Evolutionary conservation across 2,797 vertebrate genomes (phyloP).

Genomic region (Danio albolineatus): DNA sequence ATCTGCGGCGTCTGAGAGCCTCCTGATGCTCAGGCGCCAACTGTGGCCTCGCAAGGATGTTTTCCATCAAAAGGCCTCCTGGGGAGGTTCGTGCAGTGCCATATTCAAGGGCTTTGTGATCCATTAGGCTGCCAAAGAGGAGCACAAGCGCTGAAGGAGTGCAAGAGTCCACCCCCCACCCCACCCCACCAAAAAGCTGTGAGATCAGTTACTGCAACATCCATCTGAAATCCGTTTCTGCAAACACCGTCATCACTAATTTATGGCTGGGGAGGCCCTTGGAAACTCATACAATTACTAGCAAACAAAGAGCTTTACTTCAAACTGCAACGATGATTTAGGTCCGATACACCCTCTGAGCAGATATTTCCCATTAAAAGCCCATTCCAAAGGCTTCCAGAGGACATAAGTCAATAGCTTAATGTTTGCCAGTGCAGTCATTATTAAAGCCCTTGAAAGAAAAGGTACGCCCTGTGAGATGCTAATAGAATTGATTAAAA

Average conservation of each 20-base stretch:
- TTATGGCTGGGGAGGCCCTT: slow-evolving; percentile 53
- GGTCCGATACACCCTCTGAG: slow-evolving; percentile 25
- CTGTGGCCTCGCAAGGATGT: slow-evolving; percentile 46
- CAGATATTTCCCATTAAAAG: slow-evolving; percentile 50
- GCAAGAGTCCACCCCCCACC: slow-evolving; percentile 29
- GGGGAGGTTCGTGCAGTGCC: slow-evolving; percentile 42
- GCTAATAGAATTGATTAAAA: slow-evolving; percentile 47
- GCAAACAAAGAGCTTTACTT: slow-evolving; percentile 49
- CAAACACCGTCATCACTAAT: slow-evolving; percentile 61
- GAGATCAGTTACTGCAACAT: slow-evolving; percentile 59
- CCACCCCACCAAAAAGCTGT: slow-evolving; percentile 28
- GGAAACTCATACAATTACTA: slow-evolving; percentile 53
- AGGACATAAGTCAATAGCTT: slow-evolving; percentile 52
- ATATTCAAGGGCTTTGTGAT: slow-evolving; percentile 56
- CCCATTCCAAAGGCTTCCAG: slow-evolving; percentile 50
- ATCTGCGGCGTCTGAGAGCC: slow-evolving; percentile 43
- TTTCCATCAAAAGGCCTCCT: slow-evolving; percentile 55
- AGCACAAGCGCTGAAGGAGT: slow-evolving; percentile 2
- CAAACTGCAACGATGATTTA: slow-evolving; percentile 41
- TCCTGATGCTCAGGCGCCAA: slow-evolving; percentile 48
- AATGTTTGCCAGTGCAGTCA: slow-evolving; percentile 43
- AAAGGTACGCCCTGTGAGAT: slow-evolving; percentile 34
- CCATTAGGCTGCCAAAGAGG: slow-evolving; percentile 52
- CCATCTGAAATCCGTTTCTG: slow-evolving; percentile 54
- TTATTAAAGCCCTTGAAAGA: slow-evolving; percentile 39